A percentile compares a stretch with the other conserved stretches of the same genome.
These are phyloP conservation scores for Stichodactyla mertensii DNA, from an alignment of 64 coral and sea anemone species.

Conservation along the genomic window DNA sequence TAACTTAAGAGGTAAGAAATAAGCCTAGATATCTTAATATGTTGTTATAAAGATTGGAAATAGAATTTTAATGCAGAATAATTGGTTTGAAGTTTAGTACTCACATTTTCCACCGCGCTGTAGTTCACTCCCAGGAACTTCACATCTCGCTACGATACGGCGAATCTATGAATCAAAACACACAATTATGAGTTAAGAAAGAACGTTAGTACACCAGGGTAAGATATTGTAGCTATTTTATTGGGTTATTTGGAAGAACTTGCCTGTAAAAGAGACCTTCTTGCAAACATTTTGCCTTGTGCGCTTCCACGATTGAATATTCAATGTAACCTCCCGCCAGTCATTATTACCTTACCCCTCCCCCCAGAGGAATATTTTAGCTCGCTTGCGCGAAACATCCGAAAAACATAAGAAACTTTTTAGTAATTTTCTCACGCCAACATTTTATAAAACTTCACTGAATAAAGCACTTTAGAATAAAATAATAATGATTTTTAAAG, in stretches of 20 bases:
- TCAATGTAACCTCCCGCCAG: background rate
- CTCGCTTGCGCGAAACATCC: background rate
- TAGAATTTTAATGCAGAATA: background rate
- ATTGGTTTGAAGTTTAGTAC: background rate
- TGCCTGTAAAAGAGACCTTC: slow-evolving; percentile 15
- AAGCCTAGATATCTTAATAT: background rate
- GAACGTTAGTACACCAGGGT: background rate
- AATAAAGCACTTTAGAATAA: too few relatives aligned
- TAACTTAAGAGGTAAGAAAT: background rate
- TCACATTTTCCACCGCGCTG: slow-evolving; percentile 11
- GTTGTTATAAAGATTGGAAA: background rate
- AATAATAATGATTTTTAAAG: too few relatives aligned
- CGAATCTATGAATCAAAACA: background rate
- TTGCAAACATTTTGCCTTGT: background rate
- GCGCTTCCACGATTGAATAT: background rate
- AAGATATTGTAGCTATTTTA: background rate
- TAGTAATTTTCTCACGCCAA: too few relatives aligned
- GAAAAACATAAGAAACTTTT: background rate
- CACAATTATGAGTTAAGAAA: background rate
- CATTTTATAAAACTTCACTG: too few relatives aligned
- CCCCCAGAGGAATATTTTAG: background rate
- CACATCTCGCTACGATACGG: slow-evolving; percentile 25
- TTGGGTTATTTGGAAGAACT: background rate
- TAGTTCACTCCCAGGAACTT: background rate
- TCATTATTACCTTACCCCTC: background rate